Evolutionary conservation across 2,888 invertebrate species (phyloP).

Genomic region (Neocrepidodera transversa): DNA sequence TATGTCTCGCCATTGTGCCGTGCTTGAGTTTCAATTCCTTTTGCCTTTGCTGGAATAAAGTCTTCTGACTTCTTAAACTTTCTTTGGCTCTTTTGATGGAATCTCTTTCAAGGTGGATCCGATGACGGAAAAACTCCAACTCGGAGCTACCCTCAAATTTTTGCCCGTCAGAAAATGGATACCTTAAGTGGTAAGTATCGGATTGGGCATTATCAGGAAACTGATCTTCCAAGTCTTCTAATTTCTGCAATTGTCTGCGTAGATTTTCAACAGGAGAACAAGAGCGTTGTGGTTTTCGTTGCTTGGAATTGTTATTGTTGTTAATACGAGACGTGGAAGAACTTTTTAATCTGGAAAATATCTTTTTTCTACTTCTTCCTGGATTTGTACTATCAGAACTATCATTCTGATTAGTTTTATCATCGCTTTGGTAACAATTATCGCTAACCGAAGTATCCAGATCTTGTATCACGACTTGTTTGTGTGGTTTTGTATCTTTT

Average conservation of each 20-base stretch:
- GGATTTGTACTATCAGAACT: slow-evolving; percentile 62
- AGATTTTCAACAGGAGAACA: slow-evolving; percentile 80
- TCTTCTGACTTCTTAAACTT: slow-evolving; percentile 72
- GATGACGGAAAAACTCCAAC: slow-evolving; percentile 82
- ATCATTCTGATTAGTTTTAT: slow-evolving; percentile 54
- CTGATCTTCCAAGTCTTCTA: slow-evolving; percentile 84
- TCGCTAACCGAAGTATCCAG: slow-evolving; percentile 61
- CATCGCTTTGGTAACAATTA: slow-evolving; percentile 60
- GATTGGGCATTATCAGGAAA: slow-evolving; percentile 71
- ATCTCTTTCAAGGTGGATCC: slow-evolving; percentile 81
- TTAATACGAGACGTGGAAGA: slow-evolving; percentile 70
- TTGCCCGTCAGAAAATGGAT: slow-evolving; percentile 76
- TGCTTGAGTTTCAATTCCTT: slow-evolving; percentile 62
- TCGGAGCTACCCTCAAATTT: slow-evolving; percentile 68
- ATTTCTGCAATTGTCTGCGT: slow-evolving; percentile 79
- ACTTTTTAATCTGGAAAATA: slow-evolving; percentile 66
- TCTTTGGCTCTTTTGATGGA: slow-evolving; percentile 85
- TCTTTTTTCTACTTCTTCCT: slow-evolving; percentile 69
- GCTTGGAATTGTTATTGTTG: slow-evolving; percentile 63
- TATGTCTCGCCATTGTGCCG: slow-evolving; percentile 62
- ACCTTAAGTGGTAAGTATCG: slow-evolving; percentile 77
- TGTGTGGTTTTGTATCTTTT: slow-evolving; percentile 54
- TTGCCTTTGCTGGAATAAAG: slow-evolving; percentile 71
- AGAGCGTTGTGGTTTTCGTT: slow-evolving; percentile 65
- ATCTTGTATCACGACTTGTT: slow-evolving; percentile 57